Evolutionary conservation across 2,888 invertebrate species (phyloP).

Genomic region (Cosmia pyralina): DNA sequence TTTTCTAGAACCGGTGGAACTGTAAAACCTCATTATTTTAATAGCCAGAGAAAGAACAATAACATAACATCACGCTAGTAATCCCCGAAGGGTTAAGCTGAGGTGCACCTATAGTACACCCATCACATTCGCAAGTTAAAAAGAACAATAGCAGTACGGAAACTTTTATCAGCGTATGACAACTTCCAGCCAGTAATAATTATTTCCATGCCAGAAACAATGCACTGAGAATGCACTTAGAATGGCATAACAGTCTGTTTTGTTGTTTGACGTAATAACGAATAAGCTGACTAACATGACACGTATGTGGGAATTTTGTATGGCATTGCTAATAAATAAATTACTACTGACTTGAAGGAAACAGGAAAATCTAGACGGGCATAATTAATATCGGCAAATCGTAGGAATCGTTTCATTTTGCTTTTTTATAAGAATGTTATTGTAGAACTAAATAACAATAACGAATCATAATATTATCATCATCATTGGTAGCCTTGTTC

Average conservation of each 20-base stretch:
- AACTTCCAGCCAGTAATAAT: constrained; percentile 18
- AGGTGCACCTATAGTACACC: too few relatives aligned
- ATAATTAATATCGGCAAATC: constrained; percentile 1
- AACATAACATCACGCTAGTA: too few relatives aligned
- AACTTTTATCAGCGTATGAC: neutral
- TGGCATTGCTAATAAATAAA: constrained; percentile 15
- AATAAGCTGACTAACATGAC: constrained; percentile 44
- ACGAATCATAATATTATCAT: too few relatives aligned
- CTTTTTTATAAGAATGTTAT: constrained; percentile 7
- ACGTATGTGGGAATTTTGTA: constrained; percentile 36
- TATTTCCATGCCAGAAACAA: constrained; percentile 12
- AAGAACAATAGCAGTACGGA: constrained; percentile 12
- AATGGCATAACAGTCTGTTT: constrained; percentile 1
- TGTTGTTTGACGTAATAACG: constrained; percentile 21
- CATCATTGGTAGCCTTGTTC: neutral
- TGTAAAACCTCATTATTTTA: neutral
- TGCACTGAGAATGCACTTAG: constrained; percentile 13
- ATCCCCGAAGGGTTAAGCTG: too few relatives aligned
- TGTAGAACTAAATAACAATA: neutral
- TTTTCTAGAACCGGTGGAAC: too few relatives aligned
- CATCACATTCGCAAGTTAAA: too few relatives aligned
- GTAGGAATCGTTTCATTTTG: neutral
- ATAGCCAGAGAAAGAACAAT: neutral
- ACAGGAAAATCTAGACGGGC: constrained; percentile 43
- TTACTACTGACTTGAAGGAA: constrained; percentile 27